phyloP scores from a whole-genome alignment of 2,113 vertebrate genomes.

The Heterocephalus glaber region DNA sequence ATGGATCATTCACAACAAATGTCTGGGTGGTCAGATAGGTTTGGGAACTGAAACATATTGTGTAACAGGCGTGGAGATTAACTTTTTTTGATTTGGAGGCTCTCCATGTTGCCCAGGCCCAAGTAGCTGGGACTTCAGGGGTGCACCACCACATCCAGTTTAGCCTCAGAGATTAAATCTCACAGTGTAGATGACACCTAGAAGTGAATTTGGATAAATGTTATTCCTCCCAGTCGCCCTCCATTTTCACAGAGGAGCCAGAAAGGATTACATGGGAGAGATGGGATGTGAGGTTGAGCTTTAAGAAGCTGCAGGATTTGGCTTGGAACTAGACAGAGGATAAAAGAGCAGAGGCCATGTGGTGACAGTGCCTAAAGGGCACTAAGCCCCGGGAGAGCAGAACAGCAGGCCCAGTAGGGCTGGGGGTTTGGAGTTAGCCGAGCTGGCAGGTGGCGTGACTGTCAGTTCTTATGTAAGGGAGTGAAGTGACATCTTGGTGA shows the following conservation, averaged over 20 bases:
- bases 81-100: not conserved
- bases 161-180: not conserved
- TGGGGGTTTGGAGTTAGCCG: not conserved
- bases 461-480: not conserved
- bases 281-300: not conserved
- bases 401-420: not conserved
- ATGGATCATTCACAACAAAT: not conserved
- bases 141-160: not conserved
- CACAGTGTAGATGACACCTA: not conserved
- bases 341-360: not conserved
- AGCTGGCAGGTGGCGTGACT: not conserved
- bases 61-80: not conserved
- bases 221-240: not conserved
- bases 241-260: not conserved
- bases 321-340: not conserved
- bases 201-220: not conserved
- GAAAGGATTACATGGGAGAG: not conserved
- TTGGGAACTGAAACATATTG: not conserved
- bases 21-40: not conserved
- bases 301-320: constrained; percentile 31
- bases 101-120: not conserved
- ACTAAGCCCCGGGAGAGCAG: not conserved
- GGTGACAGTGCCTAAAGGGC: not conserved
- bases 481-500: not conserved
- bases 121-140: not conserved